phyloP scores from a whole-genome alignment of 2,888 invertebrate genomes.

The Coenonympha glycerion region DNA sequence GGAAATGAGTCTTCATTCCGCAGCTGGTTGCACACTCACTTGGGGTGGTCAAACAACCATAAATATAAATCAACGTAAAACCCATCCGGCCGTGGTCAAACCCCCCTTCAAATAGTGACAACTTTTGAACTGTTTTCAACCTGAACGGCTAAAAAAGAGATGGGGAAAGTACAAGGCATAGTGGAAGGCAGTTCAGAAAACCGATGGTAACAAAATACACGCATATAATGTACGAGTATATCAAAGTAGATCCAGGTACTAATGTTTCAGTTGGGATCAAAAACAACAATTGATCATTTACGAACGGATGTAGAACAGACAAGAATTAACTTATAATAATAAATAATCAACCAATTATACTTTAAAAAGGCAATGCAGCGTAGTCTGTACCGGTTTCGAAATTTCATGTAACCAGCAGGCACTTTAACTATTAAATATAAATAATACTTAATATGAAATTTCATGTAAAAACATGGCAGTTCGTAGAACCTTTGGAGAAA shows the following conservation, averaged over 20 bases:
- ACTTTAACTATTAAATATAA: too few relatives aligned
- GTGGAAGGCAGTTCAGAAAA: too few relatives aligned
- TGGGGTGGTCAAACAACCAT: conserved; percentile 42
- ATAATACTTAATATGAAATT: too few relatives aligned
- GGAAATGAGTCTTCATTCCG: conserved; percentile 65
- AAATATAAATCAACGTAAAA: conserved; percentile 28
- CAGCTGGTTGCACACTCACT: conserved; percentile 49
- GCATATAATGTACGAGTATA: too few relatives aligned
- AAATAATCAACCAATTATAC: conserved; percentile 50
- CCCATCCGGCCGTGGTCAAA: conserved; percentile 25
- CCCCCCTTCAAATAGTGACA: conserved; percentile 17
- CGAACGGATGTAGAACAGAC: conserved; percentile 45
- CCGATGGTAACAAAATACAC: too few relatives aligned
- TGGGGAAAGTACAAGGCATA: too few relatives aligned
- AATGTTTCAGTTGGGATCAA: conserved; percentile 1
- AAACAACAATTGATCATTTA: conserved; percentile 14
- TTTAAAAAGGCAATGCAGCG: conserved; percentile 41
- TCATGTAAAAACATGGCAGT: too few relatives aligned
- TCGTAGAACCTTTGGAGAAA: too few relatives aligned
- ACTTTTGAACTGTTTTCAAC: neutral
- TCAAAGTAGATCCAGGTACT: too few relatives aligned
- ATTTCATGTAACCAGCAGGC: conserved; percentile 25
- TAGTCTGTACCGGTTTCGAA: conserved; percentile 33
- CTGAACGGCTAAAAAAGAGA: neutral
- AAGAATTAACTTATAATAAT: conserved; percentile 49